Conservation (phyloP, 2,113 vertebrate species). For the Chloropsis hardwickii region DNA sequence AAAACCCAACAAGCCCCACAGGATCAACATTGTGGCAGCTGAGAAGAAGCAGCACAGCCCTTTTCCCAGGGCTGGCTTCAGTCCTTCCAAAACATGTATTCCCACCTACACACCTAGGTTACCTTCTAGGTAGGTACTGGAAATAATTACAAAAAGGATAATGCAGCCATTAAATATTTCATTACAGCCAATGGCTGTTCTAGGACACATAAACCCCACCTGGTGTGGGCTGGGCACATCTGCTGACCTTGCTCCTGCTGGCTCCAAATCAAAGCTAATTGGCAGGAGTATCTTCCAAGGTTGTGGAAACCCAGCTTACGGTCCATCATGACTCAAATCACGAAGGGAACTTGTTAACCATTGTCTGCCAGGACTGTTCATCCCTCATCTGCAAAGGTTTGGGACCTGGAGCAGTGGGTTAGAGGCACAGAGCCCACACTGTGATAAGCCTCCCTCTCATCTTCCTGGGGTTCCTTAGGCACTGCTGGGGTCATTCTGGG, state of each 20-base stretch:
- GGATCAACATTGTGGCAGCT: background rate
- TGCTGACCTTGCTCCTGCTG: background rate
- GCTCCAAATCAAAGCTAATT: background rate
- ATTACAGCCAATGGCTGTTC: background rate
- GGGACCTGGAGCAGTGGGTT: background rate
- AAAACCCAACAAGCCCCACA: background rate
- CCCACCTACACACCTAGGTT: background rate
- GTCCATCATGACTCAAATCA: background rate
- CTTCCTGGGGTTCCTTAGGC: background rate
- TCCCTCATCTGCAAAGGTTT: background rate
- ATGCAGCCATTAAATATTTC: background rate
- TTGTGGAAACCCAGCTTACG: background rate
- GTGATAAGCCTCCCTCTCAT: background rate
- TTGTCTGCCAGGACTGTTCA: background rate
- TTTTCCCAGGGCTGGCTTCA: background rate
- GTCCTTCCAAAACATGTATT: background rate
- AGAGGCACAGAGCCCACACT: fast-evolving
- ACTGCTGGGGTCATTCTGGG: background rate
- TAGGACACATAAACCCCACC: background rate
- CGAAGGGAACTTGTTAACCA: background rate
- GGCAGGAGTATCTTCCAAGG: background rate
- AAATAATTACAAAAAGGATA: background rate
- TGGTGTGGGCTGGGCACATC: background rate
- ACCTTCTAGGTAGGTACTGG: background rate
- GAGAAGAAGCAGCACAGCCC: background rate